Base-by-base conservation (phyloP, 2,113 vertebrate species). In the Noctilio leporinus region DNA sequence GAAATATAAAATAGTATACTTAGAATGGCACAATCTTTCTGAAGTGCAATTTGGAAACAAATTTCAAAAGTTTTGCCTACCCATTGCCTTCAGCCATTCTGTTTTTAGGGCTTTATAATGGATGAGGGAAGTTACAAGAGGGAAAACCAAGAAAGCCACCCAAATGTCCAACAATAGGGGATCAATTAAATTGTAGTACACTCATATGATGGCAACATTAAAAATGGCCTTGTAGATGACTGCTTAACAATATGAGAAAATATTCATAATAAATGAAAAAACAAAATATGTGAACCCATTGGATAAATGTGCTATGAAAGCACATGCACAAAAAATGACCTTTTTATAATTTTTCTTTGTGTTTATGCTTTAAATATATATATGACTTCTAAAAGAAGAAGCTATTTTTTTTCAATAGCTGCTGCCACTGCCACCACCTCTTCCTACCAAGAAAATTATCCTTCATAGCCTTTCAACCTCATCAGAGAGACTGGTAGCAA, bases 401-500 rank as follows among this genome's bases (percentile, higher is more conserved):
- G n/a, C 1, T 47, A 2, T 24, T 38, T 62, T n/a, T 64, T 80
- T 75, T 28, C 2, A 45, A 89, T 49, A 91, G 43, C 65, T 67
- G 14, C 45, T 59, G 33, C 59, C 35, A 19, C 35, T 80, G 67
- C 72, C n/a, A 9, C 53, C 8, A 5, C 81, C 28, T 94, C 73
- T 70, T 57, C 28, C 69, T 91, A 33, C 45, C 70, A 11, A 84
- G 78, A 75, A 94, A 94, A 93, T 95, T 96, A 76, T 84, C 75
- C 33, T 86, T 94, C 86, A 89, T 84, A 35, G 80, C 75, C 64
- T 91, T 93, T 97, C 83, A n/a, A 53, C 83, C 51, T 80, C 89
- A 95, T 95, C 89, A 92, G 78, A 93, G 43, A 94, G 75, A 92
- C 77, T 45, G 92, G 40, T 64, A 94, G 70, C 78, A 93, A 65